Percentiles rank a stretch among this genome's conserved stretches.
Conservation (phyloP, 2,888 invertebrate genomes). For the Sepioteuthis lessoniana region DNA sequence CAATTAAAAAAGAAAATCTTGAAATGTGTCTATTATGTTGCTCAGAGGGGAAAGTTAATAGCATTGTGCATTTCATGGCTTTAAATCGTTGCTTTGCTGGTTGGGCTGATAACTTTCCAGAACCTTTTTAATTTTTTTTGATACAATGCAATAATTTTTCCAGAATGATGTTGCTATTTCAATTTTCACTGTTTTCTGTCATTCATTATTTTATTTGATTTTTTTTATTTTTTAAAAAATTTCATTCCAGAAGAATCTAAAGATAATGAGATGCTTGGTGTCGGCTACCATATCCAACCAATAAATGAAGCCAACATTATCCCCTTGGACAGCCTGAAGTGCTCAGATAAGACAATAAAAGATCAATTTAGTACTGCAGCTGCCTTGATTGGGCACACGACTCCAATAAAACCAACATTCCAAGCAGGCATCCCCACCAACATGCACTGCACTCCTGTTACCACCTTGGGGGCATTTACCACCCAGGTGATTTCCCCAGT, state of each 20-base stretch:
- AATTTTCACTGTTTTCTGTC: too few species aligned
- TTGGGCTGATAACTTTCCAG: too few species aligned
- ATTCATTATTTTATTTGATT: not conserved
- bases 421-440: constrained; percentile 38
- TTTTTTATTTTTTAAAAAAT: not conserved
- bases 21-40: too few species aligned
- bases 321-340: not conserved
- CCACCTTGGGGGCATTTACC: constrained; percentile 39
- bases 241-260: not conserved
- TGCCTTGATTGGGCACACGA: not conserved
- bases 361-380: constrained; percentile 24
- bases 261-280: constrained; percentile 24
- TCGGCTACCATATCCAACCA: constrained; percentile 34
- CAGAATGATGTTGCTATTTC: too few species aligned
- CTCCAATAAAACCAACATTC: constrained; percentile 43
- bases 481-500: constrained; percentile 42
- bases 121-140: too few species aligned
- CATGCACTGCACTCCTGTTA: constrained; percentile 47
- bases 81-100: too few species aligned
- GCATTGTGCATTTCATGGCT: too few species aligned
- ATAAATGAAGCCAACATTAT: not conserved
- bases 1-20: too few species aligned
- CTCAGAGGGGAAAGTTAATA: too few species aligned
- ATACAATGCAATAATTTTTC: too few species aligned
- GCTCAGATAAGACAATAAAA: constrained; percentile 39